phyloP scores from a whole-genome alignment of 2,888 invertebrate species.

The Torymus texanus region DNA sequence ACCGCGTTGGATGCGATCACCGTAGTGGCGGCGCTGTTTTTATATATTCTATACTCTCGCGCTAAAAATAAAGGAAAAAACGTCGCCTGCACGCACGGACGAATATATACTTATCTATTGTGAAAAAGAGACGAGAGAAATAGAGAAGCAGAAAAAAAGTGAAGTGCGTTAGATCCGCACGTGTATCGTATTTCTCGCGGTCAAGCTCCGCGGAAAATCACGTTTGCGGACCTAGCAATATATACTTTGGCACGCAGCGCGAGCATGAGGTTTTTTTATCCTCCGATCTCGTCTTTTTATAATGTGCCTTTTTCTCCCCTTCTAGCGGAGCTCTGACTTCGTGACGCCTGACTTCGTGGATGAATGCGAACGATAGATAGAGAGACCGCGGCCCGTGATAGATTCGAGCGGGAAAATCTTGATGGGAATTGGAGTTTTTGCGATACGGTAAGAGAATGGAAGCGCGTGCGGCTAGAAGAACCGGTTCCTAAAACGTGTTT shows the following conservation, averaged over 20 bases:
- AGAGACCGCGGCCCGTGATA: constrained; percentile 1
- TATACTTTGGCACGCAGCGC: background rate
- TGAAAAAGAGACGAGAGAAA: constrained; percentile 47
- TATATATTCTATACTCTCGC: background rate
- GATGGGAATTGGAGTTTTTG: constrained; percentile 33
- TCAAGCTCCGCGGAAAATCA: constrained; percentile 39
- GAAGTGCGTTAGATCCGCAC: constrained; percentile 15
- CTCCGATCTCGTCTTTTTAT: background rate
- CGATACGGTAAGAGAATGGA: background rate
- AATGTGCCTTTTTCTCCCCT: background rate
- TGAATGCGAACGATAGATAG: no score
- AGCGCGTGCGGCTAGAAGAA: background rate
- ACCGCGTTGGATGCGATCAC: constrained; percentile 7
- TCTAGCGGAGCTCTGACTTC: background rate
- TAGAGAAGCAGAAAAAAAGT: constrained; percentile 5
- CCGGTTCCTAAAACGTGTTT: constrained; percentile 46
- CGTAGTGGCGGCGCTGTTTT: background rate
- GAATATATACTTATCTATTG: constrained; percentile 43
- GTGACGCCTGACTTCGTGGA: background rate
- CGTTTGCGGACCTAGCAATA: background rate
- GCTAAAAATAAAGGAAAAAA: constrained; percentile 42
- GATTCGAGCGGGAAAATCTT: constrained; percentile 36
- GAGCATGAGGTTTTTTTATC: background rate
- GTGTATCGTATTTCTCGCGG: constrained; percentile 45
- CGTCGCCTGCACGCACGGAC: constrained; percentile 29